These are phyloP conservation scores for Clitarchus hookeri DNA, from an alignment of 2,888 invertebrate species.

Conservation along the genomic window DNA sequence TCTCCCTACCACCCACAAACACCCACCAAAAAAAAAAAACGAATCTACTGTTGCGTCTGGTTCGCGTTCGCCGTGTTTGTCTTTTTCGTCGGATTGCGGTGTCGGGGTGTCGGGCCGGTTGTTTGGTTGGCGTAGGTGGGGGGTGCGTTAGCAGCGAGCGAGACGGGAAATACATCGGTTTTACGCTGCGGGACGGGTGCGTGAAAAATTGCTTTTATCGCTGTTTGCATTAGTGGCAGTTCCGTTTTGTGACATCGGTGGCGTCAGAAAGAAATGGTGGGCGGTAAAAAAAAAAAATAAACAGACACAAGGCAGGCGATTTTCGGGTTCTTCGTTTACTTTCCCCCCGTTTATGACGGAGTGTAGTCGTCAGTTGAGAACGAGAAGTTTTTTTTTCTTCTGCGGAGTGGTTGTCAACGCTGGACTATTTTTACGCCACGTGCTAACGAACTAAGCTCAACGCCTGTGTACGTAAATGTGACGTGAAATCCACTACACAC, in stretches of 20 bases:
- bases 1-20: too few relatives aligned
- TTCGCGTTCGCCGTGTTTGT: neutral
- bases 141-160: neutral
- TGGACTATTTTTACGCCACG: too few relatives aligned
- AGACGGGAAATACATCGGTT: neutral
- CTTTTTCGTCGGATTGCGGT: neutral
- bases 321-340: neutral
- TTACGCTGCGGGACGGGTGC: neutral
- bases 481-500: too few relatives aligned
- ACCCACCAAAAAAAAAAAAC: neutral
- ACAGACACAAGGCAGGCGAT: neutral
- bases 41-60: neutral
- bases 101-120: neutral
- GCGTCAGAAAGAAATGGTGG: neutral
- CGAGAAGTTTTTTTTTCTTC: too few relatives aligned
- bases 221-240: constrained; percentile 9
- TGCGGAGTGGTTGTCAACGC: too few relatives aligned
- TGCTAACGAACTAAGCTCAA: too few relatives aligned
- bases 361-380: too few relatives aligned
- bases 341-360: too few relatives aligned
- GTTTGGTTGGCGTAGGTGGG: neutral
- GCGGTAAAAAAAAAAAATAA: neutral
- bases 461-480: too few relatives aligned
- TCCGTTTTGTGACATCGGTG: neutral
- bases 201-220: constrained; percentile 9